Conservation (phyloP, 2,113 vertebrate genomes). For the Tachuris rubrigastra region DNA sequence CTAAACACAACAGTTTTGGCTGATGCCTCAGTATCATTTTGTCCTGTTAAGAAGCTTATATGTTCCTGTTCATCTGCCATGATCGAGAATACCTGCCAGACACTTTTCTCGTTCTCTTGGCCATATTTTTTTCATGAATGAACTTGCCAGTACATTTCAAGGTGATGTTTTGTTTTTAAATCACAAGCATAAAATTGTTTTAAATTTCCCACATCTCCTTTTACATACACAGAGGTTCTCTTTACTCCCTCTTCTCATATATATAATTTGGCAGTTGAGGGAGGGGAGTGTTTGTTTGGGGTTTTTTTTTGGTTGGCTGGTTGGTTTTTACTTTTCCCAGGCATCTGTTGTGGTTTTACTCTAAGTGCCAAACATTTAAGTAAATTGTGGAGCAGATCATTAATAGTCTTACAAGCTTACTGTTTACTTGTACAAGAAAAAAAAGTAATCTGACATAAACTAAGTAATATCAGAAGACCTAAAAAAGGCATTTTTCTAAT, state of each 20-base stretch:
- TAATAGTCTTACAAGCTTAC: background rate
- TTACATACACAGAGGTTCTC: background rate
- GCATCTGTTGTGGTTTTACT: conserved; percentile 40
- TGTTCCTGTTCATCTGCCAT: background rate
- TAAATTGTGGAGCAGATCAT: background rate
- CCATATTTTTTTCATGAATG: background rate
- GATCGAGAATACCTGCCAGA: background rate
- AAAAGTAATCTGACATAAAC: background rate
- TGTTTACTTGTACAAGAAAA: background rate
- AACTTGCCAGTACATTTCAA: background rate
- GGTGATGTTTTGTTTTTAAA: conserved; percentile 43
- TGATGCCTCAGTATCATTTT: background rate
- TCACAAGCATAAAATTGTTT: conserved; percentile 41
- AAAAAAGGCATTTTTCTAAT: background rate
- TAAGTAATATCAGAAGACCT: background rate
- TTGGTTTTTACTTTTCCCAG: conserved; percentile 28
- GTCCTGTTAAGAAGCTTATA: background rate
- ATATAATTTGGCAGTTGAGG: background rate
- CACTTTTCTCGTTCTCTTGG: background rate
- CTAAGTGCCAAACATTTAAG: background rate
- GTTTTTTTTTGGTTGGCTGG: background rate
- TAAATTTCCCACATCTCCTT: conserved; percentile 29
- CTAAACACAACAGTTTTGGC: conserved; percentile 14
- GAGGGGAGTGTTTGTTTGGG: background rate
- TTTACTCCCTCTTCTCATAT: background rate